These are phyloP conservation scores for Naso thynnoides DNA, from an alignment of 2,797 vertebrate species.

Conservation along the genomic window DNA sequence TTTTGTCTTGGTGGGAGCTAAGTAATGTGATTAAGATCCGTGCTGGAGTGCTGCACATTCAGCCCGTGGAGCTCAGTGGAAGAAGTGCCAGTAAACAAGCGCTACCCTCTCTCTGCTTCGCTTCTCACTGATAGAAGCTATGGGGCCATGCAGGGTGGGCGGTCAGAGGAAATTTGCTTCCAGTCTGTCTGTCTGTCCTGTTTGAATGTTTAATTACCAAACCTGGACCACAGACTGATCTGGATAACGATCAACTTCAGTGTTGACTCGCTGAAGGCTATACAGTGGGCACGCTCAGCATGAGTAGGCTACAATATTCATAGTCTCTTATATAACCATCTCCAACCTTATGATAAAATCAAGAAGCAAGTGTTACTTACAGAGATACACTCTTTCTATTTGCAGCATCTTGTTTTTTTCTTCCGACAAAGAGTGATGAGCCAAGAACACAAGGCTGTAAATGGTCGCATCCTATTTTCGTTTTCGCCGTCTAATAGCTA, in stretches of 20 bases:
- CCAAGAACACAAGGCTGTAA: conserved; percentile 65
- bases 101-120: conserved; percentile 25
- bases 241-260: conserved; percentile 47
- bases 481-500: conserved; percentile 54
- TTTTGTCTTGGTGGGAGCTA: conserved; percentile 69
- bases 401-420: conserved; percentile 23
- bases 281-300: conserved; percentile 52
- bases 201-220: conserved; percentile 69
- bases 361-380: conserved; percentile 58
- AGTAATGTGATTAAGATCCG: conserved; percentile 76
- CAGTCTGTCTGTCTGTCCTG: conserved; percentile 47
- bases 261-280: conserved; percentile 54
- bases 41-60: conserved; percentile 59
- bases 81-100: conserved; percentile 62
- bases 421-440: conserved; percentile 42
- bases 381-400: conserved; percentile 57
- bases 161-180: conserved; percentile 43
- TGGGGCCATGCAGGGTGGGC: conserved; percentile 49
- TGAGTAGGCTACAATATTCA: conserved; percentile 70
- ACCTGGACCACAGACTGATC: conserved; percentile 43
- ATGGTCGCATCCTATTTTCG: conserved; percentile 65
- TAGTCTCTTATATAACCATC: conserved; percentile 66
- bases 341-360: conserved; percentile 55
- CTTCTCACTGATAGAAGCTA: conserved; percentile 32
- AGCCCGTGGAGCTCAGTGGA: conserved; percentile 55